Evolutionary conservation across 2,113 vertebrate genomes (phyloP), one percentile per base, ranked within the genome.

Genomic region (Coregonus clupeaformis): DNA sequence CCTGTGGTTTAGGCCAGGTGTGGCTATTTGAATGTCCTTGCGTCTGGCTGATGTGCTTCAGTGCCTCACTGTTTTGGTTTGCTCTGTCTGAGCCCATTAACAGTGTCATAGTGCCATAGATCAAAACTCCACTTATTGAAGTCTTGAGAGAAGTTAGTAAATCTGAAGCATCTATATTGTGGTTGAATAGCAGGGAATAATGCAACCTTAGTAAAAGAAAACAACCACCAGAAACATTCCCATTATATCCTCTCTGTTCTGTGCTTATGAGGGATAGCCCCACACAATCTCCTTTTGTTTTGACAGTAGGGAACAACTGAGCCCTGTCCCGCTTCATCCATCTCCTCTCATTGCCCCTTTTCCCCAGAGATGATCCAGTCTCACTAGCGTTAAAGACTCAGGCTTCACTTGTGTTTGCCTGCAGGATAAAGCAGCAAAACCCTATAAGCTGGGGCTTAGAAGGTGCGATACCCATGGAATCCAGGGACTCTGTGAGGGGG

Each of bases 161-260:
- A 60, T 60, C 18, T 2, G n/a, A 22, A 60, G n/a, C 57, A 60
- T 55, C 52, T 14, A 18, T 14, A 20, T 20, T 55, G 49, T 55
- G 49, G 18, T 55, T 55, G 49, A 55, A 1, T 55, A 55, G 49
- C 49, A 55, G 49, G 36, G 36, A 36, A 36, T 9, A 42, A 42
- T 42, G 36, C 36, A 42, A 42, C 36, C 36, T 2, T 5, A 47
- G 59, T 83, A 89, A 42, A 42, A 6, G 0, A 32, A 32, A 6
- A 32, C 32, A 6, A 81, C 88, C 90, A 92, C 85, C 76, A 90
- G 18, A 85, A 77, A 88, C 49, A 52, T 55, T 20, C 47, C 77
- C 86, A 76, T 73, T 9, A 1, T 7, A 4, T 71, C 67, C 57
- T 69, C 72, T 73, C 36, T 60, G 27, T 52, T 20, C 74, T 27